Percentiles rank a stretch among this genome's conserved stretches.
phyloP scores from a whole-genome alignment of 2,797 vertebrate genomes.

The Petrocephalus schoutedeni region DNA sequence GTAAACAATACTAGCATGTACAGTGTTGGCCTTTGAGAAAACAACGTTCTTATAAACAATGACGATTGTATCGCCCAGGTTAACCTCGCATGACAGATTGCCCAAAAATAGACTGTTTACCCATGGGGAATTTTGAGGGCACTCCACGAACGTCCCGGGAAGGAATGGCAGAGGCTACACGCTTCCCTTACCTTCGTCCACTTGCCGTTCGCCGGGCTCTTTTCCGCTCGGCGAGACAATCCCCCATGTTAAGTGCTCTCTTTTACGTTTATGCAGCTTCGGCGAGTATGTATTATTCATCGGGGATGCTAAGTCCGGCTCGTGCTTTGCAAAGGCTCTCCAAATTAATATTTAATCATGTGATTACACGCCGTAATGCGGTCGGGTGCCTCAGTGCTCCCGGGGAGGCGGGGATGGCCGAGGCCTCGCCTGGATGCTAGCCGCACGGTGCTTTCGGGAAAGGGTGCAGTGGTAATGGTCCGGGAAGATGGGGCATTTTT shows the following conservation, averaged over 20 bases:
- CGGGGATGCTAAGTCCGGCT: constrained; percentile 53
- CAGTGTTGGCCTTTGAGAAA: constrained; percentile 18
- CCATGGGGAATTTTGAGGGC: not conserved
- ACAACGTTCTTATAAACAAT: constrained; percentile 3
- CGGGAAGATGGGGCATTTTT: not conserved
- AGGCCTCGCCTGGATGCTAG: not conserved
- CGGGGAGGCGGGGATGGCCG: not conserved
- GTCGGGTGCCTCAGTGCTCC: not conserved
- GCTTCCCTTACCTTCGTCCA: constrained; percentile 22
- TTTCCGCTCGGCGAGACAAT: constrained; percentile 52
- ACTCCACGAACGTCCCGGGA: not conserved
- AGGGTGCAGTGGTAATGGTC: not conserved
- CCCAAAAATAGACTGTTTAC: not conserved
- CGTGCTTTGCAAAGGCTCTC: constrained; percentile 58
- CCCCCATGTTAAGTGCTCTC: constrained; percentile 53
- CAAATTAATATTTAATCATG: constrained; percentile 67
- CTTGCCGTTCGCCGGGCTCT: constrained; percentile 37
- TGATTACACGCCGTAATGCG: constrained; percentile 51
- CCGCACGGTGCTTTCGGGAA: not conserved
- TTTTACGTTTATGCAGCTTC: constrained; percentile 61
- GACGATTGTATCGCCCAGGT: not conserved
- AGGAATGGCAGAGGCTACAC: not conserved
- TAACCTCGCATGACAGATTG: not conserved
- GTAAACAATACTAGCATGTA: not conserved
- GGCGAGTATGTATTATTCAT: constrained; percentile 64